These are phyloP conservation scores for Gadopsis marmoratus DNA, from an alignment of 2,797 vertebrate species.

Conservation along the genomic window DNA sequence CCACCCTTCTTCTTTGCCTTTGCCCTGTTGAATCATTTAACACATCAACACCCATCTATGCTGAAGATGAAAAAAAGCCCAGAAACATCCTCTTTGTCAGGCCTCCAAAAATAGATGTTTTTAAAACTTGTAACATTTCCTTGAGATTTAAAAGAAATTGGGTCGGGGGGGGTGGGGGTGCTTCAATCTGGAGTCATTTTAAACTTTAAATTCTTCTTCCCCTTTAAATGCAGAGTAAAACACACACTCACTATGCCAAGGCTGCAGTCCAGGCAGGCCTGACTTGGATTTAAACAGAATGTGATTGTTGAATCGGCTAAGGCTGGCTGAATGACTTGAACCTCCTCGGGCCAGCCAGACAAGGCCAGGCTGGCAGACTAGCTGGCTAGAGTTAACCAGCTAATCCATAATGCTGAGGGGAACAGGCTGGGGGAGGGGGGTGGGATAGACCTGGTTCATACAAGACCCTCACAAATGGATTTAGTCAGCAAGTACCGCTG, in stretches of 20 bases:
- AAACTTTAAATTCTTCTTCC: slow-evolving; percentile 35
- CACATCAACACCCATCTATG: background rate
- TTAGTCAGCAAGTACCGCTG: slow-evolving; percentile 38
- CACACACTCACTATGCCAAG: slow-evolving; percentile 41
- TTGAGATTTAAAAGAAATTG: slow-evolving; percentile 22
- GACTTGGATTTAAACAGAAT: slow-evolving; percentile 77
- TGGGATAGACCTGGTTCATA: slow-evolving; percentile 33
- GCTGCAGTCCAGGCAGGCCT: slow-evolving; percentile 58
- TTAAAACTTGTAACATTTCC: background rate
- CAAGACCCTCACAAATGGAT: slow-evolving; percentile 55
- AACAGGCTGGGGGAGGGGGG: background rate
- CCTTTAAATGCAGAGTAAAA: slow-evolving; percentile 58
- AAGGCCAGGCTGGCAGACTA: slow-evolving; percentile 35
- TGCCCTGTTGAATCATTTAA: slow-evolving; percentile 33
- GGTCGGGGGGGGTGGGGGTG: background rate
- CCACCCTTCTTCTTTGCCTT: slow-evolving; percentile 11
- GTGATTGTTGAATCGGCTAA: slow-evolving; percentile 67
- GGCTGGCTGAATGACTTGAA: slow-evolving; percentile 66
- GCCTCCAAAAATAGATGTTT: background rate
- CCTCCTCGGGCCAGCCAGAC: slow-evolving; percentile 35
- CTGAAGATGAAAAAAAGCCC: background rate
- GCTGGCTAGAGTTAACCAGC: slow-evolving; percentile 62
- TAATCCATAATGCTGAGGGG: slow-evolving; percentile 56
- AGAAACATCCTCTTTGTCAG: background rate
- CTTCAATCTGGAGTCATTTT: slow-evolving; percentile 20